Conservation (phyloP, 2,113 vertebrate genomes). For the Proteles cristata region DNA sequence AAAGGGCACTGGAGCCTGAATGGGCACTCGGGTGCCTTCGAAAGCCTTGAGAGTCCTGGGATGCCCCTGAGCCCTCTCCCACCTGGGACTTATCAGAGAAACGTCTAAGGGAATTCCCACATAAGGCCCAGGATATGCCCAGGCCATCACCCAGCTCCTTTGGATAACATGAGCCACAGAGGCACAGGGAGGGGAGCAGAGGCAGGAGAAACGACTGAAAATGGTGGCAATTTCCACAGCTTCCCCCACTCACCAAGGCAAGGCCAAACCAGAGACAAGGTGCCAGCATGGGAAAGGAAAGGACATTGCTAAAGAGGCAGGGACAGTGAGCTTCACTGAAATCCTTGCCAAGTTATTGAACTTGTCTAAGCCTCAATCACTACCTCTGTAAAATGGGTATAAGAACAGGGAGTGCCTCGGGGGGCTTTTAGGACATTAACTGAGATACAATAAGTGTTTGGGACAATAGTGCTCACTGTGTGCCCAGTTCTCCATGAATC, state of each 20-base stretch:
- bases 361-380: not conserved
- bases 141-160: not conserved
- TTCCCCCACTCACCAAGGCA: not conserved
- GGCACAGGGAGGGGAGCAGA: not conserved
- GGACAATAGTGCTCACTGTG: not conserved
- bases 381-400: not conserved
- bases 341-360: accelerated
- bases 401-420: not conserved
- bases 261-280: no score
- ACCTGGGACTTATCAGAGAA: not conserved
- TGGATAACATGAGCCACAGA: not conserved
- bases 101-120: not conserved
- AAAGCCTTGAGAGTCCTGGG: not conserved
- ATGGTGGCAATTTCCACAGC: not conserved
- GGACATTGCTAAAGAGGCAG: not conserved
- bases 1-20: not conserved
- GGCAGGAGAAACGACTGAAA: not conserved
- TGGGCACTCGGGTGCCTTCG: not conserved
- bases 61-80: not conserved
- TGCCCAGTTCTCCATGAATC: accelerated
- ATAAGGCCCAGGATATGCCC: not conserved
- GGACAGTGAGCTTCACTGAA: not conserved
- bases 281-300: not conserved
- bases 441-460: not conserved
- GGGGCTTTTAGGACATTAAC: not conserved